Base-by-base conservation (phyloP, 2,113 vertebrate species). In the Malaclemys terrapin region DNA sequence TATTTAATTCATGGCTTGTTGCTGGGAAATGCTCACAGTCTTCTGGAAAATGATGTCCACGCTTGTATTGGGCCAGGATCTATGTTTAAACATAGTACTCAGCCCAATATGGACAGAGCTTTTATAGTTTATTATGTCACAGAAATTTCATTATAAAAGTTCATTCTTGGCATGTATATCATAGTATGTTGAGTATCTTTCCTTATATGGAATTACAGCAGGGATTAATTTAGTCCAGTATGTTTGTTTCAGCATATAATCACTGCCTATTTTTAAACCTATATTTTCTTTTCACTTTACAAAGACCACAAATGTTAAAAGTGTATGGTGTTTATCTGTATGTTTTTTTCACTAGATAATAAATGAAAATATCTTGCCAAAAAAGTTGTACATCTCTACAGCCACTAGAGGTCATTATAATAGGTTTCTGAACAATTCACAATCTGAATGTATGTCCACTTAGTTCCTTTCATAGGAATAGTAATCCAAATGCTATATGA, bases 61-160 rank as follows among this genome's bases (percentile, higher is more conserved):
- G 84, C 87, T 76, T 96, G 29, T 3, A 0, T 52, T 47, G 25
- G 96, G 85, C 93, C 87, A 96, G 89, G 83, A 93, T 75, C 8
- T 56, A 3, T 38, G 6, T 92, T 95, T 96, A 89, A 94, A 91
- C 87, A 22, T 93, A 85, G 76, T 92, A 88, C 50, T 49, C 54
- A 94, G 2, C 16, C 88, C 95, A 29, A 65, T 89, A 19, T 85
- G 56, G 84, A 94, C 72, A 91, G 80, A 57, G 92, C 57, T 85
- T 92, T 93, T 91, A 75, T 79, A 82, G 80, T 92, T 90, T 84
- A 80, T 89, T 96, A 9, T 93, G 45, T 95, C 65, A 90, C 89
- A 90, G 94, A 97, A 97, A 94, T 95, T 94, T 94, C 45, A 96
- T 95, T 96, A 95, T 95, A 79, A 52, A 92, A 31, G 88, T 90